Percentiles rank a stretch among this genome's conserved stretches.
Conservation (phyloP, 2,113 vertebrate species). For the Gorsachius goisagi region DNA sequence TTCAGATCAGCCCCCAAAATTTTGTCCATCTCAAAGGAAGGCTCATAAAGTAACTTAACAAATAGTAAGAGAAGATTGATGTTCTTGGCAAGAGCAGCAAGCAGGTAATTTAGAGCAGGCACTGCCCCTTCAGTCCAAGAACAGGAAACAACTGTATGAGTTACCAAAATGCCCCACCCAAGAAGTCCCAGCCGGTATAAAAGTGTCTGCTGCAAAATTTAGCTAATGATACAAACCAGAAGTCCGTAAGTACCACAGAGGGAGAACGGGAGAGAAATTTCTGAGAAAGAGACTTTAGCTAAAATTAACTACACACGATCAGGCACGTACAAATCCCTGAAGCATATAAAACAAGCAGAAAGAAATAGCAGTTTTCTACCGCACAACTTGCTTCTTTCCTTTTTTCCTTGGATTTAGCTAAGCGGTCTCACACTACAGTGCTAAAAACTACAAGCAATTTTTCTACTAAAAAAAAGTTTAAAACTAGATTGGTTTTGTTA, state of each 20-base stretch:
- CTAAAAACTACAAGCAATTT: background rate
- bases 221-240: conserved; percentile 55
- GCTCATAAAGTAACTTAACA: background rate
- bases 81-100: conserved; percentile 44
- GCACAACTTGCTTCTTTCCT: background rate
- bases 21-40: background rate
- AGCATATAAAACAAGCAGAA: background rate
- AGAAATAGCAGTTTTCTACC: background rate
- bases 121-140: conserved; percentile 47
- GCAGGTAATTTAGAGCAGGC: conserved; percentile 65
- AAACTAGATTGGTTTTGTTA: background rate
- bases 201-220: conserved; percentile 73
- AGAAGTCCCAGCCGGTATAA: conserved; percentile 49
- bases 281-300: background rate
- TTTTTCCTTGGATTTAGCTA: background rate
- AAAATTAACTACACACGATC: background rate
- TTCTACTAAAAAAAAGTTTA: background rate
- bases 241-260: background rate
- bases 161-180: conserved; percentile 56
- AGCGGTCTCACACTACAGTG: background rate
- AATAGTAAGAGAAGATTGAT: background rate
- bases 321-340: background rate
- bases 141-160: conserved; percentile 50
- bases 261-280: background rate
- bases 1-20: background rate